phyloP scores from a whole-genome alignment of 2,113 vertebrate species.

The Dendrocopos noguchii region DNA sequence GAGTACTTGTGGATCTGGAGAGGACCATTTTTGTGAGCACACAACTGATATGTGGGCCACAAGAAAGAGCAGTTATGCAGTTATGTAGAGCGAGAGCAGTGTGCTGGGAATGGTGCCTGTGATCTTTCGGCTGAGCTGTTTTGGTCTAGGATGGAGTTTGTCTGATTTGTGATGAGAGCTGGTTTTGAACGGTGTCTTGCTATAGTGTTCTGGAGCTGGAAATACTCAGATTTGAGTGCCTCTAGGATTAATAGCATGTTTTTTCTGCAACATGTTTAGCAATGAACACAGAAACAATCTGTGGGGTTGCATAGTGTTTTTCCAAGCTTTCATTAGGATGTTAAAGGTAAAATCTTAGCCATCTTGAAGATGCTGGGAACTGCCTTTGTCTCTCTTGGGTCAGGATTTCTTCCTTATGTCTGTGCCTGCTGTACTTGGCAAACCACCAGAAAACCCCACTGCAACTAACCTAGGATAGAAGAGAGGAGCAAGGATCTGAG shows the following conservation, averaged over 20 bases:
- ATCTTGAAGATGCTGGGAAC: background rate
- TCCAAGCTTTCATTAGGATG: background rate
- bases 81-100: background rate
- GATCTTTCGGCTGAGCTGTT: background rate
- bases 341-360: background rate
- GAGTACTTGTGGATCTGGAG: background rate
- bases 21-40: background rate
- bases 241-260: background rate
- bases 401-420: background rate
- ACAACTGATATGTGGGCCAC: background rate
- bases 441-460: background rate
- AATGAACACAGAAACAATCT: background rate
- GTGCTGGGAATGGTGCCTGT: background rate
- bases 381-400: background rate
- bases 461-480: background rate
- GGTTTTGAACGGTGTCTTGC: background rate
- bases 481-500: background rate
- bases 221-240: background rate
- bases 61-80: background rate
- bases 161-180: background rate
- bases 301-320: background rate
- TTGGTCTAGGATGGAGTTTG: background rate
- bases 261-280: background rate
- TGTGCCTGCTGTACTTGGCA: background rate
- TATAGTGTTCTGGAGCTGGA: background rate